Conservation (phyloP, 2,888 invertebrate species). For the Ectemnius lituratus region DNA sequence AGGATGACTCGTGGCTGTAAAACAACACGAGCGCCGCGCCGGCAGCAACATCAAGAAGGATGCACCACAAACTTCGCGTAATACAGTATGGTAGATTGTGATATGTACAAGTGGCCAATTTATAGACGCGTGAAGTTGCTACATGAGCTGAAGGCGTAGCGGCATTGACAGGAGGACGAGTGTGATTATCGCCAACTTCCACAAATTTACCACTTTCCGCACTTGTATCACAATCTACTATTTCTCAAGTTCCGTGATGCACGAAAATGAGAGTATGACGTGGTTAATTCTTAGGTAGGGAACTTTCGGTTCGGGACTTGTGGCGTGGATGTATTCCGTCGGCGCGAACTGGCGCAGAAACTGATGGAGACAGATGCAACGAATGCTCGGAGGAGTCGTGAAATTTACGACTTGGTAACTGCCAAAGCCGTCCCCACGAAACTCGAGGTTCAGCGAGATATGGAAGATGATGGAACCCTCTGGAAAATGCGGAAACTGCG, state of each 20-base stretch:
- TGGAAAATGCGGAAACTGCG: constrained; percentile 14
- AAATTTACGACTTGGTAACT: constrained; percentile 46
- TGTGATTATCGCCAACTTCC: no score
- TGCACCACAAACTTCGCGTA: constrained; percentile 5
- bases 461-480: constrained; percentile 24
- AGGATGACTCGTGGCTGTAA: no score
- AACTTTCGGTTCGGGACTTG: constrained; percentile 12
- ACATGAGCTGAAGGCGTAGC: no score
- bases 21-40: no score
- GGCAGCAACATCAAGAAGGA: background rate
- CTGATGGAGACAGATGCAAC: constrained; percentile 26
- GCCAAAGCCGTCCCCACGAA: constrained; percentile 21
- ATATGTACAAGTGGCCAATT: no score
- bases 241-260: background rate
- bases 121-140: no score
- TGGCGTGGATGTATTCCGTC: constrained; percentile 20
- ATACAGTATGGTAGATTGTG: no score
- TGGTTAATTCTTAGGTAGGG: constrained; percentile 22
- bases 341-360: constrained; percentile 8
- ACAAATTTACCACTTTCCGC: no score
- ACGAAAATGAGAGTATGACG: constrained; percentile 1
- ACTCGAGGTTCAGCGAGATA: constrained; percentile 11
- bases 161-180: no score
- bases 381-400: constrained; percentile 24
- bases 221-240: no score